These are phyloP conservation scores for Tragelaphus eurycerus DNA, from an alignment of 2,797 vertebrate genomes.

Conservation along the genomic window DNA sequence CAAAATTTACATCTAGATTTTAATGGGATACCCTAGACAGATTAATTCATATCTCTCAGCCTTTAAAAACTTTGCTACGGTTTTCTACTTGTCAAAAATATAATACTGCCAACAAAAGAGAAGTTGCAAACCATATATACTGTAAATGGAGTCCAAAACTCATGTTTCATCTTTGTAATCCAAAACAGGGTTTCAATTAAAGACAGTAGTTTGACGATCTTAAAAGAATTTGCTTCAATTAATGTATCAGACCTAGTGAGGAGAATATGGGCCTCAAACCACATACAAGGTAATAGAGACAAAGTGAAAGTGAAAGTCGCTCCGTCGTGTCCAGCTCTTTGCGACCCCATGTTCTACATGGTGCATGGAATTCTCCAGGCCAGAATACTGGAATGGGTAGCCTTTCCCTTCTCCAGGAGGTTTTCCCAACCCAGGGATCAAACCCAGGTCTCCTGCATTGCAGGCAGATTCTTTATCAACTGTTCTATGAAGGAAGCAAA, in stretches of 20 bases:
- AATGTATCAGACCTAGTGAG: not conserved
- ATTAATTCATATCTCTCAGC: conserved; percentile 39
- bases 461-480: not conserved
- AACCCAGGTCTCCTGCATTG: not conserved
- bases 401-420: not conserved
- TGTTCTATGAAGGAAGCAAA: not conserved
- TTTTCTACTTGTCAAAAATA: conserved; percentile 60
- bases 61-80: conserved; percentile 8
- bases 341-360: rapidly evolving
- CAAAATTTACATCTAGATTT: conserved; percentile 64
- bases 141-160: not conserved
- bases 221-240: not conserved
- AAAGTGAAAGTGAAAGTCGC: not conserved
- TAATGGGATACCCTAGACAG: conserved; percentile 40
- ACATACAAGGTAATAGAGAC: not conserved
- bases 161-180: not conserved
- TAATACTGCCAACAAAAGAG: conserved; percentile 44
- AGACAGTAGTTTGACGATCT: not conserved
- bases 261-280: not conserved
- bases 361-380: not conserved
- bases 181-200: conserved; percentile 44
- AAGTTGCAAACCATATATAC: conserved; percentile 36
- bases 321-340: not conserved
- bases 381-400: not conserved
- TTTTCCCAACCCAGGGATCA: not conserved